Base-by-base conservation (phyloP, 2,113 vertebrate genomes). In the Cyanoderma ruficeps region DNA sequence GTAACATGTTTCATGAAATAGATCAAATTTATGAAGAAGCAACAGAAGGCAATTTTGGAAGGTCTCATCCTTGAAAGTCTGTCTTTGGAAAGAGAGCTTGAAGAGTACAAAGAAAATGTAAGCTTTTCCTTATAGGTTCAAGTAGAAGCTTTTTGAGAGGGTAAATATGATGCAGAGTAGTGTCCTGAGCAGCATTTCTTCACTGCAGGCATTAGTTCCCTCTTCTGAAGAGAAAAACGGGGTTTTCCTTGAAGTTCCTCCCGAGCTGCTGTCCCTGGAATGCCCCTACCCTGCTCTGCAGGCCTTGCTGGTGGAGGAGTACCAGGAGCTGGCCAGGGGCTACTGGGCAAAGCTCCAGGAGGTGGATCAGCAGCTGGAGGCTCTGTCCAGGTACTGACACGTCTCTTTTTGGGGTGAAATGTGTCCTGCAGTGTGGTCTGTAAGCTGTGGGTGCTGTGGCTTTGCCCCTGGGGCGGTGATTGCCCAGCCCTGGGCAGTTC, bases 221-320 rank as follows among this genome's bases (percentile, higher is more conserved):
- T 76, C 89, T 90, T 83, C 70, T 84, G 97, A 98, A 78, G 98
- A 97, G 63, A 93, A 71, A 86, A 83, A 44, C 14, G 78, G 78
- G 13, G 80, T 94, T 68, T 90, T 97, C 47, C 95, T 94, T 52
- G 94, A 95, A 41, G 67, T 98, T 82, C 99, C 99, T 23, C 30
- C 86, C 4, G 98, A 98, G 76, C 93, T 99, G 61, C 95, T 98
- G 93, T 90, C 96, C 61, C 96, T 98, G 83, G 98, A 98, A 17
- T 99, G 98, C 68, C 98, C 98, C 2, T 98, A 98, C 78, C 98
- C 98, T n/a, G 98, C 98, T 65, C 56, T 99, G 93, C 98, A 98
- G 97, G 93, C 94, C 35, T 96, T 98, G 7, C 41, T 99, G 87
- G 83, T 98, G 59, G 72, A 93, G 16, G 98, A 98, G 91, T 99